Percentiles rank a stretch among this genome's conserved stretches.
Evolutionary conservation across 2,888 invertebrate genomes (phyloP).

Genomic region (Cartodere bifasciata): DNA sequence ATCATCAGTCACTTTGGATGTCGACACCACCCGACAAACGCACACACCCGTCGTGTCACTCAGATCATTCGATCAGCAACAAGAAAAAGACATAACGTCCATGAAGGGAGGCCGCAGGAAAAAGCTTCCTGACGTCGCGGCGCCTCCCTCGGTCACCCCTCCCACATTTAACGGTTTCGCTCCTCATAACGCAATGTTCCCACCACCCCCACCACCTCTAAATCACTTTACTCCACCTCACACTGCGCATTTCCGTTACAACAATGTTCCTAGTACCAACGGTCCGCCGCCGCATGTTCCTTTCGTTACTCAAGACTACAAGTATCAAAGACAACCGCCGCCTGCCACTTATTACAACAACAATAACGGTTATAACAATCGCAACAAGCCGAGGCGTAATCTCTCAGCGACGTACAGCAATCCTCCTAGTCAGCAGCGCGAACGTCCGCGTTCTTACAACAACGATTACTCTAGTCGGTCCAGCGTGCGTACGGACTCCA

Average conservation of each 20-base stretch:
- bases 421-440: conserved; percentile 8
- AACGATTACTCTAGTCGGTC: conserved; percentile 22
- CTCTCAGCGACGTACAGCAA: not conserved
- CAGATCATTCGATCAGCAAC: conserved; percentile 29
- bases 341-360: conserved; percentile 10
- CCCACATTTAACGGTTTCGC: conserved; percentile 3
- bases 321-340: conserved; percentile 4
- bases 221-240: conserved; percentile 5
- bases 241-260: not conserved
- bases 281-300: conserved; percentile 7
- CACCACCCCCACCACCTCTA: conserved; percentile 5
- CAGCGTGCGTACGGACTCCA: conserved; percentile 25
- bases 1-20: conserved; percentile 2
- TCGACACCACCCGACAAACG: conserved; percentile 22
- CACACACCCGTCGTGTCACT: conserved; percentile 33
- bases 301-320: not conserved
- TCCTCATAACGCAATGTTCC: conserved; percentile 4
- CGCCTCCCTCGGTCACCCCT: conserved; percentile 8
- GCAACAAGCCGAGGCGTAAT: too few relatives aligned
- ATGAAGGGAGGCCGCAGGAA: conserved; percentile 32
- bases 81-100: conserved; percentile 31
- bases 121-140: conserved; percentile 15
- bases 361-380: conserved; percentile 9
- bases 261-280: not conserved
- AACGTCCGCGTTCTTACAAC: conserved; percentile 11